Evolutionary conservation across 2,113 vertebrate genomes (phyloP), one percentile per base, ranked within the genome.

Genomic region (Merops nubicus): DNA sequence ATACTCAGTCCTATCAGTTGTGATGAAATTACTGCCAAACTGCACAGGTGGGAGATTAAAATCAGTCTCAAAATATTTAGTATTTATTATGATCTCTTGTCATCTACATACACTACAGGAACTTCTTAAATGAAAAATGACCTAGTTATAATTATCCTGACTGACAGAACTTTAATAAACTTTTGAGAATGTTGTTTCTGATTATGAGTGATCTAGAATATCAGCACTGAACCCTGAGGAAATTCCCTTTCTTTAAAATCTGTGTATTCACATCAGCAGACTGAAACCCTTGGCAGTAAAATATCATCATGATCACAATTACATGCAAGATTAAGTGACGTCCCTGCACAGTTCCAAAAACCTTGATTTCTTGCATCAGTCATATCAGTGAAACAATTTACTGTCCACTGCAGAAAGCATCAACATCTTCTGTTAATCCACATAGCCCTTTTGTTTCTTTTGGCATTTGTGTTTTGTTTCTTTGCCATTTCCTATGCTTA

Each of bases 21-120:
- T 51, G 48, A 72, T 64, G 13, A 85, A 93, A 84, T 84, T 81
- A 68, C 22, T 93, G 91, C 83, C 96, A 97, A 94, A 81, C 45
- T 81, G 25, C 57, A 93, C 85, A 96, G 88, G 79, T 97, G 93
- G 69, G 76, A 96, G 96, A 96, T 94, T 91, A 94, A 80, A 95
- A 96, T 91, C 89, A 73, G 40, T 67, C 74, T 96, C 40, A 72
- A 93, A 96, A 85, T 94, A 91, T 95, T 94, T 89, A 62, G 56
- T 70, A 81, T 91, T 90, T 94, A 83, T 91, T 91, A 91, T 63
- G 45, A 83, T 96, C 47, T 64, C 65, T 93, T 90, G 93, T 95
- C 77, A 88, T 85, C 83, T 74, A 78, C 25, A 79, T 51, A 94
- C 12, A 87, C 81, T 78, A 93, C 65, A 93, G 72, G 42, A 94